Evolutionary conservation across 2,888 invertebrate species (phyloP).

Genomic region (Uropetala carovei): DNA sequence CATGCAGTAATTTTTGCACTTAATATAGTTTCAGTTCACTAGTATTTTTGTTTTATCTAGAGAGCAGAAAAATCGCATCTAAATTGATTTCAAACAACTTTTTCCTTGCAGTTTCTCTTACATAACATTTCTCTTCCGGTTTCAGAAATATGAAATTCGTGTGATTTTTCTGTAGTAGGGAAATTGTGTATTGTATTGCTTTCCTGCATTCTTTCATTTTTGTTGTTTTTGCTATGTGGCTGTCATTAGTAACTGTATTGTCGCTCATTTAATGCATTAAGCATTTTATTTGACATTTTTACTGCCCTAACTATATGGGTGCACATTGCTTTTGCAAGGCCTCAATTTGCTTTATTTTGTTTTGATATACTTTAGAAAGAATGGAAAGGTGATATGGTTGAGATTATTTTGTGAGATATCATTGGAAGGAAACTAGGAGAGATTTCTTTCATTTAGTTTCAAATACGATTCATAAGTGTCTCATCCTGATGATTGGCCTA

Average conservation of each 20-base stretch:
- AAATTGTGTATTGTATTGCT: constrained; percentile 19
- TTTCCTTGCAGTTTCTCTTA: constrained; percentile 37
- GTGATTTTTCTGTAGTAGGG: constrained; percentile 59
- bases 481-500: constrained; percentile 49
- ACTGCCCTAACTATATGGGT: constrained; percentile 25
- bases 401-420: constrained; percentile 35
- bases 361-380: constrained; percentile 57
- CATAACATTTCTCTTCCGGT: not conserved
- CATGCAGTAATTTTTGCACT: constrained; percentile 35
- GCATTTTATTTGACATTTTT: constrained; percentile 34
- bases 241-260: constrained; percentile 55
- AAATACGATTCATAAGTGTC: constrained; percentile 22
- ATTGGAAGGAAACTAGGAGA: constrained; percentile 58
- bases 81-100: not conserved
- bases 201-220: constrained; percentile 39
- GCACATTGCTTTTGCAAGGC: constrained; percentile 56
- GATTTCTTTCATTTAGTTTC: constrained; percentile 43
- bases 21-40: constrained; percentile 1
- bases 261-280: constrained; percentile 25
- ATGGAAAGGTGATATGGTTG: constrained; percentile 60
- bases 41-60: constrained; percentile 37
- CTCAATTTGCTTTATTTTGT: constrained; percentile 50
- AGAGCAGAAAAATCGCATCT: constrained; percentile 53
- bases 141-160: constrained; percentile 30
- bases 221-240: constrained; percentile 26